Conservation (phyloP, 2,888 invertebrate species). For the Drosophila histrio region DNA sequence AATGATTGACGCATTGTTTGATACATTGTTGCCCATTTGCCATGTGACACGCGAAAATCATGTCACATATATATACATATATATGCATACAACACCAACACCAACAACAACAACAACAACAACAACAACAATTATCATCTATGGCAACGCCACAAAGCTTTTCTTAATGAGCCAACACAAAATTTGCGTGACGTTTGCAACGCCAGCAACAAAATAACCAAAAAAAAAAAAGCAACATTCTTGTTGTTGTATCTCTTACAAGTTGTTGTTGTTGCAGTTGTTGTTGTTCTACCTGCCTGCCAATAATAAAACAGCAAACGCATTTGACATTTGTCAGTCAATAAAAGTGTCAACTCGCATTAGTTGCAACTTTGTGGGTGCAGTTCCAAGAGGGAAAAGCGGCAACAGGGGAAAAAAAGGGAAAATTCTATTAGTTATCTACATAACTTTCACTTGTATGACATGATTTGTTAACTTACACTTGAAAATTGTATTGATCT, state of each 20-base stretch:
- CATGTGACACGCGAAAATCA: constrained; percentile 70
- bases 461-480: not conserved
- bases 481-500: not conserved
- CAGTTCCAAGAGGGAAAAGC: not conserved
- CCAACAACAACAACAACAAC: constrained; percentile 25
- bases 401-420: not conserved
- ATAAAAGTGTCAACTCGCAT: constrained; percentile 76
- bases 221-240: constrained; percentile 40
- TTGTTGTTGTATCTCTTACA: not conserved
- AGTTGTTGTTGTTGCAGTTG: not conserved
- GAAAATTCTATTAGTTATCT: not conserved
- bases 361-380: constrained; percentile 34
- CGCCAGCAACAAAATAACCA: constrained; percentile 33
- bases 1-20: constrained; percentile 67
- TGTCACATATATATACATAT: constrained; percentile 37
- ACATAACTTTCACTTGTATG: not conserved
- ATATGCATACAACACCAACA: not conserved
- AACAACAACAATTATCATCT: constrained; percentile 46
- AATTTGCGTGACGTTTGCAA: constrained; percentile 78
- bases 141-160: constrained; percentile 59
- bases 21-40: constrained; percentile 63
- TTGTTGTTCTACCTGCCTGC: constrained; percentile 30
- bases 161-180: constrained; percentile 80
- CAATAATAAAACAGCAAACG: constrained; percentile 48
- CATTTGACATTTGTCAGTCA: constrained; percentile 73